phyloP scores from a whole-genome alignment of 2,797 vertebrate genomes.

The Helicolenus hilgendorfi region DNA sequence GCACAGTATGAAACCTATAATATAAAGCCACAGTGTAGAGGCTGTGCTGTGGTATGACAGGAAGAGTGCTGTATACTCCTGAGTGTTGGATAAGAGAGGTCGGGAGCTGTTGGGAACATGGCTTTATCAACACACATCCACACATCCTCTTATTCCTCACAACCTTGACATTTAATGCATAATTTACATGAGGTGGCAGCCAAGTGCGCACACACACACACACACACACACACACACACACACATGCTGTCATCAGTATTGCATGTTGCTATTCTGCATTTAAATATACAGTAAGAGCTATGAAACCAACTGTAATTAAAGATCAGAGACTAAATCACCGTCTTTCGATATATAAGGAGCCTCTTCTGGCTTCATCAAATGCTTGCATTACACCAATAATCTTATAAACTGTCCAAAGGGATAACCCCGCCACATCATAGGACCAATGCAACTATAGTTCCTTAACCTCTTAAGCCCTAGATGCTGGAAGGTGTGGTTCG shows the following conservation, averaged over 20 bases:
- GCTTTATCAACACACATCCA: slow-evolving; percentile 41
- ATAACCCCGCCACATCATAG: not conserved
- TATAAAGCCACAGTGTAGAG: slow-evolving; percentile 37
- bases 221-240: not conserved
- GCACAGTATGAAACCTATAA: slow-evolving; percentile 47
- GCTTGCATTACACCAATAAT: not conserved
- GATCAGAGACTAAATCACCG: slow-evolving; percentile 2
- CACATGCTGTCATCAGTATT: not conserved
- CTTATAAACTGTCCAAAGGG: not conserved
- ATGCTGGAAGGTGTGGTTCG: too few species aligned
- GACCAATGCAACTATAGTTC: too few species aligned
- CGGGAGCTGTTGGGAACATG: slow-evolving; percentile 5
- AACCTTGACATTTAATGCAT: slow-evolving; percentile 64
- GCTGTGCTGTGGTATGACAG: slow-evolving; percentile 35
- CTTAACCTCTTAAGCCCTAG: too few species aligned
- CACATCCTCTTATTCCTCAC: slow-evolving; percentile 31
- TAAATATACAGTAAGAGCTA: not conserved
- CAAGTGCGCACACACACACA: slow-evolving; percentile 8
- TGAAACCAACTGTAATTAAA: slow-evolving; percentile 22
- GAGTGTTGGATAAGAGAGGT: slow-evolving; percentile 40
- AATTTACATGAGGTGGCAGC: slow-evolving; percentile 47
- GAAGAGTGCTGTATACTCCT: slow-evolving; percentile 1
- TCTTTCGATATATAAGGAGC: not conserved
- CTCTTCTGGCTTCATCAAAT: not conserved
- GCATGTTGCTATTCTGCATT: slow-evolving; percentile 13